Evolutionary conservation across 2,797 vertebrate species (phyloP), one percentile per base, ranked within the genome.

Genomic region (Malacoctenus gilli): DNA sequence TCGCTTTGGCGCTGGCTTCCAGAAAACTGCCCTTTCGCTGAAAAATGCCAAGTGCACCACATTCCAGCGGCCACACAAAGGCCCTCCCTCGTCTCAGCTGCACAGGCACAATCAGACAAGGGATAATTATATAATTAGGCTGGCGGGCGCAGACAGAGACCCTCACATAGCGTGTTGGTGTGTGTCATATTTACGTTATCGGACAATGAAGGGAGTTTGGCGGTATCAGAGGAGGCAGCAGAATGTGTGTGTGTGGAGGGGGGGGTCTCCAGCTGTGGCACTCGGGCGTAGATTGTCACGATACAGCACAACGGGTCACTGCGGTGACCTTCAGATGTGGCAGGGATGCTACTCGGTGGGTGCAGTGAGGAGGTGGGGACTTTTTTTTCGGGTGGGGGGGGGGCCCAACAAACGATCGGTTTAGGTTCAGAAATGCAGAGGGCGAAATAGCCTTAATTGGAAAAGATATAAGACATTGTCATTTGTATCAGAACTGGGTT

Each of bases 11-110:
- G 83, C 38, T 1, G 57, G 60, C 82, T 64, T 85, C 79, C 68
- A 88, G 84, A 91, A 87, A 88, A 80, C 83, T 92, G 91, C 89
- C 91, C 92, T 92, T 92, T 92, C 5, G 82, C 83, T 75, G 80
- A 89, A 87, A 92, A 92, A 92, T 92, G 90, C 91, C 90, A 91
- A 91, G 82, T 80, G 35, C 81, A 85, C 78, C 73, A 46, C 90
- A 92, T 92, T 93, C 91, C 90, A 80, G 11, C 47, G 34, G 73
- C 73, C 74, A 80, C 86, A 90, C 87, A 90, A 87, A 86, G 75
- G 68, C 72, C 86, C 80, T 82, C 83, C 88, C 84, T 84, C 84
- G 80, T 77, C 84, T 84, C 76, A 83, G 84, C 80, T 81, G 79
- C 80, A 75, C 68, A 18, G 69, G 61, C 72, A 84, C 81, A 79